Conservation (phyloP, 2,888 invertebrate species). For the Eupithecia dodoneata region DNA sequence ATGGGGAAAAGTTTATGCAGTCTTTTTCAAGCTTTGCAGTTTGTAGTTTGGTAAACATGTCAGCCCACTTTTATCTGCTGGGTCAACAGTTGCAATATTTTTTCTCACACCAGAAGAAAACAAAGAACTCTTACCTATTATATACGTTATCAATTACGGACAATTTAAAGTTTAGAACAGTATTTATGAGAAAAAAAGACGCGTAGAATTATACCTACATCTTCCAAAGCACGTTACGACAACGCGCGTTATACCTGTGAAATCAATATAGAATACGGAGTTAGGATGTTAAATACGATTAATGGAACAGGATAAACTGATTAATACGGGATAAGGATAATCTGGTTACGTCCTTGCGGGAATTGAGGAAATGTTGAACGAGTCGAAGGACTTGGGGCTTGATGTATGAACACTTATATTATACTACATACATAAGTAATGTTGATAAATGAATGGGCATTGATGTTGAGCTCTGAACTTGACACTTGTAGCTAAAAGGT, state of each 20-base stretch:
- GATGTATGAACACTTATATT: background rate
- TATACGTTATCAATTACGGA: too few species aligned
- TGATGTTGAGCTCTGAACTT: background rate
- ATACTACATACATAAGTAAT: background rate
- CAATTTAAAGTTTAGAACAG: too few species aligned
- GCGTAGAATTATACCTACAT: too few species aligned
- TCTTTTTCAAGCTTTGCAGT: background rate
- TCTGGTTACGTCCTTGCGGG: conserved; percentile 10
- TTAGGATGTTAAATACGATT: conserved; percentile 30
- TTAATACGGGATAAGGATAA: conserved; percentile 27
- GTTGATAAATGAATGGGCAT: background rate
- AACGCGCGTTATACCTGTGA: background rate
- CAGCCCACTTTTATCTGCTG: background rate
- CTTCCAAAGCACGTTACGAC: background rate
- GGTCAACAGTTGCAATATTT: background rate
- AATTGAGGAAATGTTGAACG: conserved; percentile 3
- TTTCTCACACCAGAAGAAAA: background rate
- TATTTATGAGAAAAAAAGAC: too few species aligned
- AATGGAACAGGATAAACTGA: conserved; percentile 29
- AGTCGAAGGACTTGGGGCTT: background rate
- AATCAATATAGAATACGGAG: conserved; percentile 1
- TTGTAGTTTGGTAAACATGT: background rate
- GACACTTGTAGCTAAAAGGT: background rate
- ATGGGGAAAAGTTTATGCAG: background rate
- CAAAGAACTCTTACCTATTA: too few species aligned